Evolutionary conservation across 2,113 vertebrate species (phyloP).

Genomic region (Eulemur rufifrons): DNA sequence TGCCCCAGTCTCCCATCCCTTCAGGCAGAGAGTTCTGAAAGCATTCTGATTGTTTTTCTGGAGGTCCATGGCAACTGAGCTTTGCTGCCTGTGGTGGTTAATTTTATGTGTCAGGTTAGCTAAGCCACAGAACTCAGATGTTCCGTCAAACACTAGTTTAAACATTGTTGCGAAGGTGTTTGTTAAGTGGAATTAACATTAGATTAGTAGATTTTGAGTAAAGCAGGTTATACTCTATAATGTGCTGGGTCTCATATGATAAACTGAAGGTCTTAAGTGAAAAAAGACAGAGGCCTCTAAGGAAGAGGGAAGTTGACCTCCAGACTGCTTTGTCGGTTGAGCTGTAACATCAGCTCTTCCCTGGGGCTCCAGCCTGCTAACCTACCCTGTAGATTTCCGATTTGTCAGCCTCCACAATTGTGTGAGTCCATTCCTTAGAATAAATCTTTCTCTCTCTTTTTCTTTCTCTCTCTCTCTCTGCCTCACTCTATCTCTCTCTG

Average conservation of each 20-base stretch:
- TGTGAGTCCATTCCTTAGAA: neutral
- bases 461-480: neutral
- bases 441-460: neutral
- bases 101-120: neutral
- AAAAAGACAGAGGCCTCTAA: neutral
- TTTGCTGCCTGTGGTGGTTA: neutral
- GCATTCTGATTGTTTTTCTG: neutral
- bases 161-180: neutral
- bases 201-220: neutral
- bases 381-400: neutral
- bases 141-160: neutral
- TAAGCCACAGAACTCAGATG: neutral
- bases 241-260: neutral
- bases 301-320: neutral
- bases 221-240: neutral
- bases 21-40: neutral
- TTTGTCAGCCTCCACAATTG: neutral
- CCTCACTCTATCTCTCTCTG: neutral
- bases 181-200: neutral
- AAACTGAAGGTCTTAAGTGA: neutral
- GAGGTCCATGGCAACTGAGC: neutral
- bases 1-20: fast-evolving
- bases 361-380: neutral
- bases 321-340: neutral
- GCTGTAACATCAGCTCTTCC: neutral